Evolutionary conservation across 2,113 vertebrate species (phyloP).

Genomic region (Atrichornis clamosus): DNA sequence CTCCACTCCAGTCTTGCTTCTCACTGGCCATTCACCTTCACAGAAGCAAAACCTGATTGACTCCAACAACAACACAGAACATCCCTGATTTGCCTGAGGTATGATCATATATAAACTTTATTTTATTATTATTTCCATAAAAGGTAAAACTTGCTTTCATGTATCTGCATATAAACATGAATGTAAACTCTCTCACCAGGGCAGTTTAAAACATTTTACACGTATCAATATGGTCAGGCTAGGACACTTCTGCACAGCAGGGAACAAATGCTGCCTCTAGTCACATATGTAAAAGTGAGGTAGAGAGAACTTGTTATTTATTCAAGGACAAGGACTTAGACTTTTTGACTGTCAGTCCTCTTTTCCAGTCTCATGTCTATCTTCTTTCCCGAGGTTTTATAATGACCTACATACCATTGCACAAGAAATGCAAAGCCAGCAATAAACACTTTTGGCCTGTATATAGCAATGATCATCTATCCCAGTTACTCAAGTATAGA

Average conservation of each 20-base stretch:
- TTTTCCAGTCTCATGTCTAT: background rate
- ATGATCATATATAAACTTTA: background rate
- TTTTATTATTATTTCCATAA: background rate
- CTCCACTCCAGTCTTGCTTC: background rate
- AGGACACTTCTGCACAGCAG: background rate
- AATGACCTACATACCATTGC: conserved; percentile 36
- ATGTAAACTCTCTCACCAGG: background rate
- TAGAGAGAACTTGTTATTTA: background rate
- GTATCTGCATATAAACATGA: background rate
- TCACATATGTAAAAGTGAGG: background rate
- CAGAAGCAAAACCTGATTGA: background rate
- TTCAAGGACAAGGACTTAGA: background rate
- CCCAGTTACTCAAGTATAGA: background rate
- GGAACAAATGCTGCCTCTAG: background rate
- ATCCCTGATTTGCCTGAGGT: background rate
- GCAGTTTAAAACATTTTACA: background rate
- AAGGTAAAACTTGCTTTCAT: background rate
- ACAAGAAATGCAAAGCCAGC: conserved; percentile 16
- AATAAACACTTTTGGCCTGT: conserved; percentile 19
- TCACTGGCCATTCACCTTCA: background rate
- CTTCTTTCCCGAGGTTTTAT: background rate
- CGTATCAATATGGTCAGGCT: background rate
- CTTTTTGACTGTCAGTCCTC: background rate
- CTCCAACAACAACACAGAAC: background rate
- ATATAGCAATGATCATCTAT: background rate